These are phyloP conservation scores for Eristalinus aeneus DNA, from an alignment of 2,888 invertebrate genomes.

Conservation along the genomic window DNA sequence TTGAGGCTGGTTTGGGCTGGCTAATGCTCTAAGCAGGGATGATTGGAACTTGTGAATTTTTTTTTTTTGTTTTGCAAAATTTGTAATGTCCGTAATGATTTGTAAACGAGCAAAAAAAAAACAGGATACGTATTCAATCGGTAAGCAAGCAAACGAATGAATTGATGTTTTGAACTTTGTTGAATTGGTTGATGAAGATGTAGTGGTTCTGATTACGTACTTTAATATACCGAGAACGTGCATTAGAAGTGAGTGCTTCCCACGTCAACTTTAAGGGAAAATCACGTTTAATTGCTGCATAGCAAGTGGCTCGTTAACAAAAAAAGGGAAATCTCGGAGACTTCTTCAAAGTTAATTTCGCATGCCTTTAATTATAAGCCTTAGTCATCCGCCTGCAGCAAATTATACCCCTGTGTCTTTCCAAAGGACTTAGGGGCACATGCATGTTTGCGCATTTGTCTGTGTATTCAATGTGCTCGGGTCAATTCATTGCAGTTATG, in stretches of 20 bases:
- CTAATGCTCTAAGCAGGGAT: conserved; percentile 1
- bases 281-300: background rate
- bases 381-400: background rate
- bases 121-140: too few relatives aligned
- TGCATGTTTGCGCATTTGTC: background rate
- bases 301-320: background rate
- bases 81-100: background rate
- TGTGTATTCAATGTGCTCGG: background rate
- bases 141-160: too few relatives aligned
- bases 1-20: conserved; percentile 1
- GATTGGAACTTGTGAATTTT: conserved; percentile 5
- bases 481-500: background rate
- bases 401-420: background rate
- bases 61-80: background rate
- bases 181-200: background rate
- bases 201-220: too few relatives aligned
- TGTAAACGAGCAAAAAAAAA: background rate
- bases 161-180: too few relatives aligned
- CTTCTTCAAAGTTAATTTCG: background rate
- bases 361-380: background rate
- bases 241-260: too few relatives aligned
- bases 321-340: background rate
- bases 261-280: too few relatives aligned
- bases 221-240: too few relatives aligned
- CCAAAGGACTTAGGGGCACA: background rate